Base-by-base conservation (phyloP, 2,888 invertebrate genomes). In the Agrochola lota region DNA sequence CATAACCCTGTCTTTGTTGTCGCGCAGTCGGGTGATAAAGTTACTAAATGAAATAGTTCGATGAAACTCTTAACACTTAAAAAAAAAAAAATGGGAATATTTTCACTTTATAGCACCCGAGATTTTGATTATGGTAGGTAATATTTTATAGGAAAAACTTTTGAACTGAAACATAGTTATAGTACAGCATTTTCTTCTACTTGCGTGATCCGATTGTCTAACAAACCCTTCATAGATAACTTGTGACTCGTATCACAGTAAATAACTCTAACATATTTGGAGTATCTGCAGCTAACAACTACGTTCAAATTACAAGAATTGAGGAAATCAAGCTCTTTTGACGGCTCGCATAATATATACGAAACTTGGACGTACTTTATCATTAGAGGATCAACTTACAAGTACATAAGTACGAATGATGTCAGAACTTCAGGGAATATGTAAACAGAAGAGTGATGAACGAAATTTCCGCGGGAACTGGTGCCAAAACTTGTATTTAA, bases 301-400 rank as follows among this genome's bases (percentile, higher is more conserved):
- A 43, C 69, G 63, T 83, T 74, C 62, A 55, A 69, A 68, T 85
- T 35, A 76, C 46, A 57, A 30, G 60, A 83, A 81, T 85, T 77
- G 60, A 26, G 63, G n/a, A 85, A 85, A 83, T 74, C 62, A 85
- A 49, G 30, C 35, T 17, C 73, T 73, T 76, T 76, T 77, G 71
- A 80, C 43, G n/a, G 8, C 11, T 20, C 8, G 2, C 17, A 59
- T 49, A 63, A 67, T 71, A 43, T 46, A 20, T 60, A 66, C 30
- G 30, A 60, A 77, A 66, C 66, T 62, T 83, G 40, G 20, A 30
- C 40, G 43, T 71, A 71, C 64, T 55, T 60, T 66, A 35, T 80
- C 55, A 77, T 83, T 69, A 77, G 35, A 64, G 12, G 26, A 43
- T 55, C 20, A 74, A 77, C 17, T 67, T 74, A 67, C 20, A 35